Base-by-base conservation (phyloP, 2,113 vertebrate species). In the Theropithecus gelada region DNA sequence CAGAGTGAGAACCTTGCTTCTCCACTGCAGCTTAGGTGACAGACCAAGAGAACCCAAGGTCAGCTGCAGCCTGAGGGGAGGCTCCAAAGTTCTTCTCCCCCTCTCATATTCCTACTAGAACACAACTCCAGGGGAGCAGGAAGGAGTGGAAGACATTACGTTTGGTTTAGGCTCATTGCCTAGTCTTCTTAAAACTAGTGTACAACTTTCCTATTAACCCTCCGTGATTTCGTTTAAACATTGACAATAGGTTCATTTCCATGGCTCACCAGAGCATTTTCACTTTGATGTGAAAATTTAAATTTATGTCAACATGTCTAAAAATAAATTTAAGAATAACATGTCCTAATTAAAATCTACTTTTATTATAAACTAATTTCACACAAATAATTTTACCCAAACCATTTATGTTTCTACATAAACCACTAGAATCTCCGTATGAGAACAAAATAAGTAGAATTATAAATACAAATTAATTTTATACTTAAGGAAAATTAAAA, bases 321-420 rank as follows among this genome's bases (percentile, higher is more conserved):
- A 59, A 5, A 72, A 45, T 59, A n/a, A 78, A 48, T 48, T 78
- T 30, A 38, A 78, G 20, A 83, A 55, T 79, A 90, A 17, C 7
- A 17, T 52, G 16, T 48, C 22, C 82, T 93, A 64, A 78, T 61
- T 78, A 55, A 88, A 45, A 72, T 81, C 40, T 84, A 14, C 35
- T 88, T 90, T 93, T 93, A 32, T 83, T 88, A 79, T 52, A 11
- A 87, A 79, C 48, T 50, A 78, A 87, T 96, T 79, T 57, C 4
- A 75, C 5, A 84, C 32, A 85, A 76, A 91, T 85, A 73, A 43
- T 73, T 94, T 93, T 89, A 82, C 55, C 14, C 78, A 88, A 82
- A 94, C 1, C 22, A 57, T 73, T 93, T 94, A 8, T 30, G 87
- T 92, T 93, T 96, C 27, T 89, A 79, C 32, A 18, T 22, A 85